phyloP scores from a whole-genome alignment of 53 echinoderm and acorn worm species.

The Actinopyga echinites region DNA sequence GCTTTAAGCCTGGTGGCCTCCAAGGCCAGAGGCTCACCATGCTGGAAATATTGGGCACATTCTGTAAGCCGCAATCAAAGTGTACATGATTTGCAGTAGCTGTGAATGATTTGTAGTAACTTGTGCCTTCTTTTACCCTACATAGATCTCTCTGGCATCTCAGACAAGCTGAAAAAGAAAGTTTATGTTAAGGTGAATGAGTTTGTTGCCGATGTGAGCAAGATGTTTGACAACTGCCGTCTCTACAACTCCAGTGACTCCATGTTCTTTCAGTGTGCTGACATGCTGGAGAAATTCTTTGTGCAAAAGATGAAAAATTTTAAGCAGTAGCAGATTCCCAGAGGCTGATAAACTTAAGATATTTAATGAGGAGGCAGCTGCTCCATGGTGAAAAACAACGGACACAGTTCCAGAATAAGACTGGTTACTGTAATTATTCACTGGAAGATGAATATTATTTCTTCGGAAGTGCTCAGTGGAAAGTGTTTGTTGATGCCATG shows the following conservation, averaged over 20 bases:
- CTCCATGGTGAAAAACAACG: neutral
- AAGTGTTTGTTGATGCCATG: too few relatives aligned
- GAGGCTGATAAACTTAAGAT: neutral
- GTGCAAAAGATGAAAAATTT: slow-evolving; percentile 94
- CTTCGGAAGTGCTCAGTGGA: too few relatives aligned
- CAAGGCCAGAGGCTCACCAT: too few relatives aligned
- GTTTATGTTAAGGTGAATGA: slow-evolving; percentile 85
- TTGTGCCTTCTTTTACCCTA: too few relatives aligned
- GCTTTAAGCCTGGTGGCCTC: too few relatives aligned
- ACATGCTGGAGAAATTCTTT: slow-evolving; percentile 97
- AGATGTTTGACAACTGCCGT: slow-evolving; percentile 97
- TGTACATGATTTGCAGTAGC: too few relatives aligned
- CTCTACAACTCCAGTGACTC: slow-evolving; percentile 97
- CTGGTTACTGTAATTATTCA: too few relatives aligned
- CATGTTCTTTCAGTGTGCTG: slow-evolving; percentile 97
- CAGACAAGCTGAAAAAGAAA: slow-evolving; percentile 79
- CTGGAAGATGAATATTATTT: too few relatives aligned
- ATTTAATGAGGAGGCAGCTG: neutral
- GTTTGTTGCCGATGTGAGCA: slow-evolving; percentile 86
- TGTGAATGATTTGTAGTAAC: too few relatives aligned
- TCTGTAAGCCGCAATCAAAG: too few relatives aligned
- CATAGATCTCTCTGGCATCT: slow-evolving; percentile 81
- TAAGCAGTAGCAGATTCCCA: slow-evolving; percentile 52
- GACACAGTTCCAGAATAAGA: too few relatives aligned
- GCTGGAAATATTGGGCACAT: too few relatives aligned